Base-by-base conservation (phyloP, 37 sponge, comb jelly and placozoan genomes). In the Halichondria panicea region DNA sequence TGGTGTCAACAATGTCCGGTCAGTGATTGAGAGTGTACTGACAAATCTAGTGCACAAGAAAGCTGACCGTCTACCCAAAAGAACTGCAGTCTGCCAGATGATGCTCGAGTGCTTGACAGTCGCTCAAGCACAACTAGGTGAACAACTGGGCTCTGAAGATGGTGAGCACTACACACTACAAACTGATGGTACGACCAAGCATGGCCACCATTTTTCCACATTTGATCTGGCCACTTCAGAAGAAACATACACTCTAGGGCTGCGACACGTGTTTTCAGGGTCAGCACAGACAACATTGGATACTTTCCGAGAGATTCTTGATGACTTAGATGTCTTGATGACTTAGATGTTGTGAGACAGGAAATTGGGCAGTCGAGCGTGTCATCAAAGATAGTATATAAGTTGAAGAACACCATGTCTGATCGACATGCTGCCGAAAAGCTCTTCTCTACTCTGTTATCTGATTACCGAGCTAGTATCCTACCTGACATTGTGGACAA, bases 231-330 rank as follows among this genome's bases (percentile, higher is more conserved):
- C n/a, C n/a, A n/a, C n/a, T n/a, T n/a, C n/a, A n/a, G n/a, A n/a
- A n/a, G n/a, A n/a, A n/a, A n/a, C n/a, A 15, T 73, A 73, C 60
- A 58, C 74, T 34, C 68, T 77, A 30, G 78, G 58, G 6, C 27
- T 73, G n/a, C 24, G 74, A 6, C 74, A 68, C 69, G 61, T 79
- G 2, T 79, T 79, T 69, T 79, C 80, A 27, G 80, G 80, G 36
- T 79, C 80, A 55, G 80, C 61, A 40, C 43, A 79, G 55, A 69
- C 8, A 22, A 79, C 80, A 12, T 37, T 79, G 9, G 80, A 69
- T 27, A 69, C 71, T 39, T 56, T 79, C 25, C 4, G 4, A 21
- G 80, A 79, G 25, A 79, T 79, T 24, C 70, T 79, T 33, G 71
- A 79, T 56, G 80, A 79, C 55, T 2, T n/a, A n/a, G n/a, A n/a